Base-by-base conservation (phyloP, 2,113 vertebrate genomes). In the Channa argus region DNA sequence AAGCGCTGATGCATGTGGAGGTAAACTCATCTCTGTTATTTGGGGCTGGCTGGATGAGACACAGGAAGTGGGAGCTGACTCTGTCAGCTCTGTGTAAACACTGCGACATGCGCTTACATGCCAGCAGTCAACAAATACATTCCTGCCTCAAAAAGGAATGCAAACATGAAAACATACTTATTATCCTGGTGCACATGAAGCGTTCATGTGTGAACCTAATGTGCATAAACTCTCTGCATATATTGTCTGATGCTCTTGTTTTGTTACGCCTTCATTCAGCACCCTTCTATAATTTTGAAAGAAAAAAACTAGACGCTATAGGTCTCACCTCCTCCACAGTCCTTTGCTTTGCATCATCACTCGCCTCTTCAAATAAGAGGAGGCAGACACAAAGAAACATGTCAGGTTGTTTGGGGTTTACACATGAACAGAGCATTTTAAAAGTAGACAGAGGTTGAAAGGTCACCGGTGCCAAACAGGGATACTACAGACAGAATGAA, bases 1-100 rank as follows among this genome's bases (percentile, higher is more conserved):
- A 69, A 38, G 41, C 80, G 74, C 63, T 51, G 76, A 85, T 86
- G 87, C 80, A 62, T 85, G 75, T 45, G 12, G 41, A 51, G 79
- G 78, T 70, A 80, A 87, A 88, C 74, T 64, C 15, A 24, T 44
- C 36, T 63, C 63, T 84, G 79, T 74, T 81, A 24, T 82, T 72
- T 63, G 46, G 68, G 62, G 69, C 69, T 56, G 50, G 67, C n/a
- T 61, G 71, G 13, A 24, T 49, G 60, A 39, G 65, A 81, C 63
- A 59, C 70, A 77, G 74, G 73, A 84, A 75, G 72, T 65, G 41
- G 63, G 59, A 58, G 60, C 61, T 45, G 78, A 47, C 37, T 55
- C 34, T 68, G 80, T 73, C 76, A 70, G 47, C 61, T 73, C 51
- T 77, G 45, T 60, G 63, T 72, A 66, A 81, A 71, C 24, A 10